Conservation (phyloP, 2,113 vertebrate species). For the Mus spicilegus region DNA sequence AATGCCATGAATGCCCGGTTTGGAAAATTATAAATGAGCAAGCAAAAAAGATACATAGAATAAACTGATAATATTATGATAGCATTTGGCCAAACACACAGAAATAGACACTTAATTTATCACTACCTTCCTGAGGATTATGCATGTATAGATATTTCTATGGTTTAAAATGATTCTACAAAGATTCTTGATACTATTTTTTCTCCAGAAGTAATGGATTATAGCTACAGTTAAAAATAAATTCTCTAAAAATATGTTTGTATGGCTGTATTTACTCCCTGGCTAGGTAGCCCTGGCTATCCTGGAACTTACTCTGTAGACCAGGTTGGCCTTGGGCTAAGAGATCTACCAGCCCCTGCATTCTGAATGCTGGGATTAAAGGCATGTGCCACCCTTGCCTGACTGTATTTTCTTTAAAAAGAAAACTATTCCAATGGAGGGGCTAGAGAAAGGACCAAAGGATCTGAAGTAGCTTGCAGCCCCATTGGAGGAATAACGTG, state of each 20-base stretch:
- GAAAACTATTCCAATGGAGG: too few relatives aligned
- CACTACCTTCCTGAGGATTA: neutral
- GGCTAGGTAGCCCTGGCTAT: neutral
- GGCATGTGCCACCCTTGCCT: too few relatives aligned
- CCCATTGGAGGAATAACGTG: too few relatives aligned
- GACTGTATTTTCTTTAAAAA: too few relatives aligned
- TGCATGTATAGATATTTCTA: neutral
- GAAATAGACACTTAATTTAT: neutral
- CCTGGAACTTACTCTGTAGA: too few relatives aligned
- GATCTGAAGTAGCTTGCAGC: too few relatives aligned
- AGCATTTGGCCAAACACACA: neutral
- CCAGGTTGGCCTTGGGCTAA: too few relatives aligned
- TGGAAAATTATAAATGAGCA: neutral
- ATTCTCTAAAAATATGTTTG: neutral
- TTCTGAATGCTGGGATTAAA: too few relatives aligned
- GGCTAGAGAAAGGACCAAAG: too few relatives aligned
- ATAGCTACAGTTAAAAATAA: neutral
- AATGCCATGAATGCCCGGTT: neutral
- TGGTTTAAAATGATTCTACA: neutral
- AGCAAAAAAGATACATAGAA: neutral
- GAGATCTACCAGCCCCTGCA: too few relatives aligned
- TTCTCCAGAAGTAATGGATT: neutral
- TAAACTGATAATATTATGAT: neutral
- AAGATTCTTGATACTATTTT: neutral
- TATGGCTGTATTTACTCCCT: neutral